A percentile compares a stretch with the other conserved stretches of the same genome.
These are phyloP conservation scores for Pavo muticus DNA, from an alignment of 2,113 vertebrate genomes.

Conservation along the genomic window DNA sequence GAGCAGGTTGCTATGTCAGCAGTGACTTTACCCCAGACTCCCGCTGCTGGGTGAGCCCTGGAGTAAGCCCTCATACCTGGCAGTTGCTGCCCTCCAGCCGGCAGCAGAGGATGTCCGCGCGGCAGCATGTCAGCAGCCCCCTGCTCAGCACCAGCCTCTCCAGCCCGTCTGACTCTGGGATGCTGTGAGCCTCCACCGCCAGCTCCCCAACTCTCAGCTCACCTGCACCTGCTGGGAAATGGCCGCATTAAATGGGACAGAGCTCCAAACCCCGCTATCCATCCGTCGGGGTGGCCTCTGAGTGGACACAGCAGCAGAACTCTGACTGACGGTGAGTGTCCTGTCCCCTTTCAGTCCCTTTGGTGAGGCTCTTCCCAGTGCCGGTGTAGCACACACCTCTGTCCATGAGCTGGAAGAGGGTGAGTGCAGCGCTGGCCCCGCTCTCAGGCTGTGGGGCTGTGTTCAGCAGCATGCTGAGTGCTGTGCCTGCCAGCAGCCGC, in stretches of 20 bases:
- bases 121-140: constrained; percentile 86
- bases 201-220: constrained; percentile 80
- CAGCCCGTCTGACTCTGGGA: constrained; percentile 61
- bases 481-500: constrained; percentile 84
- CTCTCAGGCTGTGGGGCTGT: constrained; percentile 57
- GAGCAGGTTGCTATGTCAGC: too few species aligned
- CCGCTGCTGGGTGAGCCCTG: too few species aligned
- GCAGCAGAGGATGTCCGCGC: constrained; percentile 74
- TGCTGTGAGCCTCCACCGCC: constrained; percentile 35
- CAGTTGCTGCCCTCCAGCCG: neutral
- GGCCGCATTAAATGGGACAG: neutral
- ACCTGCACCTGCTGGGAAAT: constrained; percentile 63
- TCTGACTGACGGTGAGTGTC: neutral
- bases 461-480: constrained; percentile 88
- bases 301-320: neutral
- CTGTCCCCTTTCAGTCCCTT: neutral
- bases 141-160: constrained; percentile 80
- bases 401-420: constrained; percentile 75
- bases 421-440: constrained; percentile 75
- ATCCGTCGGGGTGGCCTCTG: neutral
- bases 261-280: neutral
- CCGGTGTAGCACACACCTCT: neutral
- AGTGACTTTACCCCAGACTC: too few species aligned
- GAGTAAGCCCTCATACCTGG: constrained; percentile 31
- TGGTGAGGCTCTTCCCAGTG: accelerated